Evolutionary conservation across 2,113 vertebrate genomes (phyloP).

Genomic region (Xenopus laevis): DNA sequence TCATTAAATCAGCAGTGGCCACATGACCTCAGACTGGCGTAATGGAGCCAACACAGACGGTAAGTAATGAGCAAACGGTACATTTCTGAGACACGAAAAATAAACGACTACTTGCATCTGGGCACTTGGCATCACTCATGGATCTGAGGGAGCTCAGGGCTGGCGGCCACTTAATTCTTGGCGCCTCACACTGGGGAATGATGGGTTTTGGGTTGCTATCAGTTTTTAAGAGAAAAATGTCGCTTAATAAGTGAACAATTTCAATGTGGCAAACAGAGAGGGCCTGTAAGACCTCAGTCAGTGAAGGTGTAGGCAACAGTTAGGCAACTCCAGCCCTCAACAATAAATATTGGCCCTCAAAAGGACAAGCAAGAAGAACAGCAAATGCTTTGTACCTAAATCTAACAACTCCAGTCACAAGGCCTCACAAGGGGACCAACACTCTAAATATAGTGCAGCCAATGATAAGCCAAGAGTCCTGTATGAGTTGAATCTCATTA

Average conservation of each 20-base stretch:
- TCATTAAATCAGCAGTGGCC: conserved; percentile 45
- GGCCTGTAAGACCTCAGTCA: no score
- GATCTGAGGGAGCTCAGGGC: conserved; percentile 42
- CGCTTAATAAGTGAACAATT: conserved; percentile 12
- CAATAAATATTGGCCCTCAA: no score
- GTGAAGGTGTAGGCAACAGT: no score
- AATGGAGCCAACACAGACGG: conserved; percentile 45
- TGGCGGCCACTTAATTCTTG: conserved; percentile 40
- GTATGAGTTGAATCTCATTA: no score
- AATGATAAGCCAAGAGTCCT: no score
- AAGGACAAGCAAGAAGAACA: no score
- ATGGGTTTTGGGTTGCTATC: conserved; percentile 31
- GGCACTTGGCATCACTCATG: conserved; percentile 35
- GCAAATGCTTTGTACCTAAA: no score
- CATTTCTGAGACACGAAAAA: conserved; percentile 33
- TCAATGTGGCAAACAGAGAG: background rate
- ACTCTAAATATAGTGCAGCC: no score
- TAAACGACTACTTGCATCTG: conserved; percentile 40
- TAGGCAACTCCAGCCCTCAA: no score
- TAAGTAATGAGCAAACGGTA: conserved; percentile 24
- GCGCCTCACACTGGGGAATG: conserved; percentile 22
- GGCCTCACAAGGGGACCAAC: no score
- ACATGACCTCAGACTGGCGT: conserved; percentile 41
- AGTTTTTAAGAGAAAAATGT: conserved; percentile 29
- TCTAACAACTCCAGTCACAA: no score